phyloP scores from a whole-genome alignment of 2,888 invertebrate genomes.

The Lasioglossum calceatum region DNA sequence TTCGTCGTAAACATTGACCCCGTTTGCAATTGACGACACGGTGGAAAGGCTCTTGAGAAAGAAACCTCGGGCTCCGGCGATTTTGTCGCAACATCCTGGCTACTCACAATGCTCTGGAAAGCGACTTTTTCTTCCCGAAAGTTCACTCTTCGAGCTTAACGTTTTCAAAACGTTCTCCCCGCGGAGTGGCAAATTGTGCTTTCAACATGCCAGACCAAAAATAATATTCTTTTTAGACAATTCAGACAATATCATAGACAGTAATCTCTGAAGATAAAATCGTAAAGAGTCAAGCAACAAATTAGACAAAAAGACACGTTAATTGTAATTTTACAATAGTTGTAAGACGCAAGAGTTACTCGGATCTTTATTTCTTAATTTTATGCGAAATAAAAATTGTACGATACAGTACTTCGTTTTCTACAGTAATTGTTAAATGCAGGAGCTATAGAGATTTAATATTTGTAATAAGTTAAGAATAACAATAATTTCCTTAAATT shows the following conservation, averaged over 20 bases:
- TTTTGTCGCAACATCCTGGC: constrained; percentile 64
- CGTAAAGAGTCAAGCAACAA: not conserved
- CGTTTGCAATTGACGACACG: constrained; percentile 56
- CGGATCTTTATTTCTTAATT: too few species aligned
- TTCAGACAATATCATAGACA: not conserved
- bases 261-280: too few species aligned
- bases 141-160: not conserved
- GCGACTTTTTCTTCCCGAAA: not conserved
- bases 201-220: not conserved
- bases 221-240: not conserved
- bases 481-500: too few species aligned
- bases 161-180: not conserved
- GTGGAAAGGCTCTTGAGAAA: constrained; percentile 57
- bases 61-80: constrained; percentile 49
- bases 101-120: constrained; percentile 20
- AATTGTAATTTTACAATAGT: too few species aligned
- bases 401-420: too few species aligned
- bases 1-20: constrained; percentile 57
- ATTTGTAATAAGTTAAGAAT: too few species aligned
- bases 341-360: too few species aligned
- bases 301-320: not conserved
- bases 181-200: not conserved
- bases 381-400: too few species aligned
- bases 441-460: too few species aligned
- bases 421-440: too few species aligned